Evolutionary conservation across 2,797 vertebrate genomes (phyloP), one percentile per base, ranked within the genome.

Genomic region (Danio choprae): DNA sequence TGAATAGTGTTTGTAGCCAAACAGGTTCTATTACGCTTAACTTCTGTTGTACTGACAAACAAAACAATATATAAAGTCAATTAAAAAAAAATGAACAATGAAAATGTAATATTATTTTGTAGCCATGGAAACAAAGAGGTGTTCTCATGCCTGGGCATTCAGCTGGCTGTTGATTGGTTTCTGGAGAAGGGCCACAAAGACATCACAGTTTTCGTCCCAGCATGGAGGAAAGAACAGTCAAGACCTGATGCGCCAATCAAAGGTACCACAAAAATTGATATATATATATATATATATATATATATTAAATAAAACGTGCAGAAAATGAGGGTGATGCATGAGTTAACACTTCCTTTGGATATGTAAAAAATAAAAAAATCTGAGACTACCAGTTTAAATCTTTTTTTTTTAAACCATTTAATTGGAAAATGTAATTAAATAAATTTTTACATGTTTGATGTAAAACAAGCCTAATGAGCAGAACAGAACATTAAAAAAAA

Each of bases 101-200:
- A n/a, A n/a, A n/a, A n/a, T n/a, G 18, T 76, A 62, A 81, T 91
- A 18, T 72, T 79, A 60, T 91, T 86, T 91, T 91, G 74, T 91
- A 99, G 97, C 90, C 98, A 99, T 92, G 98, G 98, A 84, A 99
- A 99, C 94, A 99, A 99, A 93, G 98, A 99, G 93, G 95, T 97
- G 63, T 99, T 99, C 91, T 99, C 98, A 77, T 99, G 98, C 87
- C 95, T 96, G 77, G 97, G 98, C 79, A 99, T 99, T 90, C 97
- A 98, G 74, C 93, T 99, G 82, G 97, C 98, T 84, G 97, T 98
- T 65, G 97, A 99, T 77, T 99, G 97, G 97, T 99, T 99, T 90
- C 90, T 96, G 88, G 97, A 99, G 86, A 98, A 98, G 93, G 95
- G 96, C 80, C 98, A 99, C 91, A 99, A 98, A 94, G 96, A 98